phyloP scores from a whole-genome alignment of 2,888 invertebrate species.

The Cinara cedri region DNA sequence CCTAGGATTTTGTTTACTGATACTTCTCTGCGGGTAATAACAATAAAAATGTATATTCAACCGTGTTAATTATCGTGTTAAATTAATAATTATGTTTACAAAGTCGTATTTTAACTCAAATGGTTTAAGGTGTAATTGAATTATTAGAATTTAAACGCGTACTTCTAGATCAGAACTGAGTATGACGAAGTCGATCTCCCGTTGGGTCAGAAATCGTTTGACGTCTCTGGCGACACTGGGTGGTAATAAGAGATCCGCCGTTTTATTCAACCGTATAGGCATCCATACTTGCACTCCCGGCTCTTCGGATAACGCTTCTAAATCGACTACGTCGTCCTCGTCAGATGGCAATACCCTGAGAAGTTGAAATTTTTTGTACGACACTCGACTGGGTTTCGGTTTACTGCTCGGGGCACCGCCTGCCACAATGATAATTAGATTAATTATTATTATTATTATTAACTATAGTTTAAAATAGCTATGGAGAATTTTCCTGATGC shows the following conservation, averaged over 20 bases:
- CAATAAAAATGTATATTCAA: conserved; percentile 22
- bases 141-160: conserved; percentile 57
- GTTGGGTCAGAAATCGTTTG: conserved; percentile 69
- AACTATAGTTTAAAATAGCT: too few relatives aligned
- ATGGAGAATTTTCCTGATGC: too few relatives aligned
- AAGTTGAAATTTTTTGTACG: conserved; percentile 59
- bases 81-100: too few relatives aligned
- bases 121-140: neutral
- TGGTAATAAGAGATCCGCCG: conserved; percentile 76
- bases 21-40: conserved; percentile 69
- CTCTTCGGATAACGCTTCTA: conserved; percentile 66
- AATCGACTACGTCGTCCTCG: conserved; percentile 63
- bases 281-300: conserved; percentile 70
- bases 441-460: neutral
- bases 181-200: conserved; percentile 71
- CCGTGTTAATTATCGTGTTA: neutral
- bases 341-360: conserved; percentile 58
- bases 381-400: conserved; percentile 40
- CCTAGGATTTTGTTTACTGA: conserved; percentile 72
- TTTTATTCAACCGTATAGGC: conserved; percentile 66
- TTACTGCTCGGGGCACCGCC: conserved; percentile 24
- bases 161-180: conserved; percentile 77
- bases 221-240: conserved; percentile 70
- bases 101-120: neutral
- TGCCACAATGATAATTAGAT: neutral